Percentiles rank a stretch among this genome's conserved stretches.
phyloP scores from a whole-genome alignment of 1,140 invertebrate species.

The Uloborus diversus region DNA sequence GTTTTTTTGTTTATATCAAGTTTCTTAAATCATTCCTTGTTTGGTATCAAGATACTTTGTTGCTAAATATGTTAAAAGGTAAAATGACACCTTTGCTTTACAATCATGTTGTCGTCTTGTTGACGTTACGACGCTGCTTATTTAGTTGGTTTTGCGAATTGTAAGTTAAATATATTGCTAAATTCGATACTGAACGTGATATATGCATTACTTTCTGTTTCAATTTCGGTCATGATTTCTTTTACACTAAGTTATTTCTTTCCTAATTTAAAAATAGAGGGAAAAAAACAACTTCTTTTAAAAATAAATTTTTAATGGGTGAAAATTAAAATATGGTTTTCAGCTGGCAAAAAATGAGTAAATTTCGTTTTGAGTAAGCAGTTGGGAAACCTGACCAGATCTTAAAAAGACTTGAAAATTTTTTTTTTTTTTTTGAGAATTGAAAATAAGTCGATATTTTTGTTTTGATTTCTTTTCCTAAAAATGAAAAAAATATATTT shows the following conservation, averaged over 20 bases:
- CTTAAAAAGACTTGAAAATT: no score
- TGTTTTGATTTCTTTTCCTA: no score
- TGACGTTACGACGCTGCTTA: neutral
- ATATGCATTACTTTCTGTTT: neutral
- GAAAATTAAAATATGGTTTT: no score
- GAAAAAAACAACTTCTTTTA: neutral
- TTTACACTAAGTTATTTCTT: neutral
- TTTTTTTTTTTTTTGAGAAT: no score
- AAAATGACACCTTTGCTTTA: conserved; percentile 23
- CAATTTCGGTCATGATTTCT: neutral
- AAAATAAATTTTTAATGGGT: no score
- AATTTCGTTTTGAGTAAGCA: no score
- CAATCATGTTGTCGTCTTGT: neutral
- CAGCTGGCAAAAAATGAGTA: no score
- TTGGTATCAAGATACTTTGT: conserved; percentile 5
- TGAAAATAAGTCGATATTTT: no score
- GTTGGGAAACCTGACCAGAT: no score
- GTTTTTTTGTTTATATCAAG: neutral
- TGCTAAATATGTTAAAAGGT: conserved; percentile 9
- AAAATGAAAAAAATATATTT: no score
- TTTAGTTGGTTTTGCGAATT: no score
- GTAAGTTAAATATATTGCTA: neutral
- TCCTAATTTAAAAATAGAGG: neutral
- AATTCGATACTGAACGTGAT: neutral
- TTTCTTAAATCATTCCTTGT: neutral